Evolutionary conservation across 2,888 invertebrate genomes (phyloP), one percentile per base, ranked within the genome.

Genomic region (Yponomeuta evonymella): DNA sequence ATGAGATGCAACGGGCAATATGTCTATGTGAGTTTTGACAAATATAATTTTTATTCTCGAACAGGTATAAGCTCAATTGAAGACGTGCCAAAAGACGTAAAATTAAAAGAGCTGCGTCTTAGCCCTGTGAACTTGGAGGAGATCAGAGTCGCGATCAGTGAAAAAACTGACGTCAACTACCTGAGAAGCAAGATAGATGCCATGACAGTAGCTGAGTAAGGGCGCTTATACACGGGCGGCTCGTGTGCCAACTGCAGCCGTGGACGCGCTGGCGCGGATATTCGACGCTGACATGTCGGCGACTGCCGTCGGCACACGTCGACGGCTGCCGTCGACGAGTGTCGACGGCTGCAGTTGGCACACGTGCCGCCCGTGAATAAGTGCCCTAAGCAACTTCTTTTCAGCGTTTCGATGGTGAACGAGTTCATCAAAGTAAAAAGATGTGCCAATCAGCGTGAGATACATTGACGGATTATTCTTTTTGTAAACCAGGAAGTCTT

Each of bases 171-270:
- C 23, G 66, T 78, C 0, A 74, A 74, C 30, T 81, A 77, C 73
- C 73, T 80, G 0, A 68, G 73, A 33, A 79, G 80, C 33, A 77
- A 75, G 9, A 72, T 83, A 15, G 72, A 74, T 71, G 48, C 74
- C 8, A 72, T 81, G 72, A 78, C 77, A 10, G 71, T 83, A 70
- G 73, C 73, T 70, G 77, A 77, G 83, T 84, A 77, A 95, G 76
- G 66, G 23, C 72, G 48, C 66, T 10, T 12, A 5, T 51, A 2
- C 23, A 23, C 23, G 23, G 23, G 23, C 23, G 23, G 23, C 23
- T 23, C 23, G 23, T 23, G 23, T 23, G 23, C 23, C 23, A 23
- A 23, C 23, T 23, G 23, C 23, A 23, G 23, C 23, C 23, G 0
- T 23, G 1, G 23, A 0, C 23, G 23, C 23, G 23, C 23, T 23